These are phyloP conservation scores for Antheraea assamensis DNA, from an alignment of 2,888 invertebrate genomes.

Conservation along the genomic window DNA sequence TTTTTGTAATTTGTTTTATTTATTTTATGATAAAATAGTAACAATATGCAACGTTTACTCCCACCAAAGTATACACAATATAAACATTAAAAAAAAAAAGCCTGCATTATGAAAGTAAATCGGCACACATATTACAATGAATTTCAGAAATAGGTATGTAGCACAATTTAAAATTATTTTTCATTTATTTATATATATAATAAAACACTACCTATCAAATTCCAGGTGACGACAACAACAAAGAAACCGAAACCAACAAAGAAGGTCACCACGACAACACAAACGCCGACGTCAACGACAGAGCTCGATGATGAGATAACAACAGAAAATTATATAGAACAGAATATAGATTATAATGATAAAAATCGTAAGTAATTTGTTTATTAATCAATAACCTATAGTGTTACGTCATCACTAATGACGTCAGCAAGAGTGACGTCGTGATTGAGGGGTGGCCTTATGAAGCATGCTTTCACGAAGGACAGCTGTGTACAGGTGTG, in stretches of 20 bases:
- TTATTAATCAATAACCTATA: background rate
- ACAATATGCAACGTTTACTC: too few relatives aligned
- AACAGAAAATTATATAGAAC: slow-evolving; percentile 65
- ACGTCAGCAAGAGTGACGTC: too few relatives aligned
- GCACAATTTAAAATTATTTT: background rate
- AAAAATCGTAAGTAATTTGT: slow-evolving; percentile 61
- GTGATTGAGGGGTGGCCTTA: too few relatives aligned
- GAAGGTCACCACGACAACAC: slow-evolving; percentile 65
- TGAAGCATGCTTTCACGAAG: too few relatives aligned
- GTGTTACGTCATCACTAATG: background rate
- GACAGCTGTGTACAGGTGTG: too few relatives aligned
- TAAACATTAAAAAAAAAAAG: background rate
- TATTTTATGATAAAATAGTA: too few relatives aligned
- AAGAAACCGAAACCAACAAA: slow-evolving; percentile 63
- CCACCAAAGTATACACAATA: background rate
- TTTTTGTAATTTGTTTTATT: too few relatives aligned
- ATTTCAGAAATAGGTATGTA: slow-evolving; percentile 1
- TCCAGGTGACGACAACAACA: slow-evolving; percentile 68
- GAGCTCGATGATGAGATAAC: slow-evolving; percentile 65
- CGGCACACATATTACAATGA: background rate
- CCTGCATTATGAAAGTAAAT: background rate
- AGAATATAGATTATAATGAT: slow-evolving; percentile 61
- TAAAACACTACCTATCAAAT: background rate
- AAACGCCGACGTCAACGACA: slow-evolving; percentile 57
- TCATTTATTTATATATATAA: slow-evolving; percentile 32